These are phyloP conservation scores for Kryptolebias ocellatus DNA, from an alignment of 2,797 vertebrate genomes.

Conservation along the genomic window DNA sequence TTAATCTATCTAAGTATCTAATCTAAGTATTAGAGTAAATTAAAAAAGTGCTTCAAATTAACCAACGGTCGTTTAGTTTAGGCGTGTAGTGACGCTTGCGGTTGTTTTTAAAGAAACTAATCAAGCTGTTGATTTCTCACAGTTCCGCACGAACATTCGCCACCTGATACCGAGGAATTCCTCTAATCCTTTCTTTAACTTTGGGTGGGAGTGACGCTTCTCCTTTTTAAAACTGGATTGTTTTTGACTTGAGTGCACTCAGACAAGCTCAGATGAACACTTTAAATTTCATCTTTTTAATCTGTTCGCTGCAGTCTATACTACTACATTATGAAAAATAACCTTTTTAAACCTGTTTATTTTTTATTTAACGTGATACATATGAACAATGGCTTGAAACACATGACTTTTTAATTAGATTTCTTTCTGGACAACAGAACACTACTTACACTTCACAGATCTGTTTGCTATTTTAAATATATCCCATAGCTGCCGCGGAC, in stretches of 20 bases:
- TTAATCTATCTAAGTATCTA: too few relatives aligned
- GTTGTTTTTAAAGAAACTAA: conserved; percentile 49
- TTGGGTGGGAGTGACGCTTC: conserved; percentile 71
- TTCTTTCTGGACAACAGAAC: conserved; percentile 28
- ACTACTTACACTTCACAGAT: conserved; percentile 48
- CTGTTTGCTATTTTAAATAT: conserved; percentile 56
- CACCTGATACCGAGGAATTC: conserved; percentile 82
- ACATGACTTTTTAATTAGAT: conserved; percentile 12
- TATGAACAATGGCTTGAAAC: conserved; percentile 4
- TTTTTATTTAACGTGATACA: not conserved
- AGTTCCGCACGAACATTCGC: conserved; percentile 81
- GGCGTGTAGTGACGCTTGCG: conserved; percentile 18
- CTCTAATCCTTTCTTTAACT: conserved; percentile 78
- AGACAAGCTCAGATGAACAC: conserved; percentile 53
- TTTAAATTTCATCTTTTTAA: conserved; percentile 43
- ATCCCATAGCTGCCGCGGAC: conserved; percentile 62
- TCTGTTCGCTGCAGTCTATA: conserved; percentile 8
- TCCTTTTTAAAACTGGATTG: conserved; percentile 71
- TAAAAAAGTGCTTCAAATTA: not conserved
- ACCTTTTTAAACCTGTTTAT: not conserved
- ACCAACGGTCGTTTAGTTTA: not conserved
- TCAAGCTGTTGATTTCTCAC: conserved; percentile 81
- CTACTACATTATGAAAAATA: not conserved
- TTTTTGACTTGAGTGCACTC: conserved; percentile 63
- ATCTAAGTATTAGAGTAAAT: too few relatives aligned